phyloP scores from a whole-genome alignment of 2,113 vertebrate genomes.

The Sorex fumeus region DNA sequence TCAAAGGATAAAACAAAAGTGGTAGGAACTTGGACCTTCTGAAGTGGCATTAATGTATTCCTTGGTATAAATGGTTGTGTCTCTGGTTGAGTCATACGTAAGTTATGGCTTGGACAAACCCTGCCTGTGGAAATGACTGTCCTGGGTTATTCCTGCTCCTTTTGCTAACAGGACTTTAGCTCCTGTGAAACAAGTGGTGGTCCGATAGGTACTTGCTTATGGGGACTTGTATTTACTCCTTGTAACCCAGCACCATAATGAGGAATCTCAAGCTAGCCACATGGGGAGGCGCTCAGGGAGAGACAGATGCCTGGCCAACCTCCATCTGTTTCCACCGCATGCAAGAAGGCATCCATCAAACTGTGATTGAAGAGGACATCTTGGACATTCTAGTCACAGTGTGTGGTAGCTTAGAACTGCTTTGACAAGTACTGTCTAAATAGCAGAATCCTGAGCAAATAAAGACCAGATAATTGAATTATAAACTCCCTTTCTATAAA shows the following conservation, averaged over 20 bases:
- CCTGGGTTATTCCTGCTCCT: not conserved
- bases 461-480: not conserved
- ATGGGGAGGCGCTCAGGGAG: not conserved
- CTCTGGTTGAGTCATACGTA: not conserved
- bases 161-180: not conserved
- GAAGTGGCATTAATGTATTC: not conserved
- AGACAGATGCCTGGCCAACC: not conserved
- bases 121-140: not conserved
- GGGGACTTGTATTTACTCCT: not conserved
- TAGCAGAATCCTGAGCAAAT: not conserved
- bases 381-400: not conserved
- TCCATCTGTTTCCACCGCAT: too few species aligned
- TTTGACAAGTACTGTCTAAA: not conserved
- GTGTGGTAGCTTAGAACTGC: not conserved
- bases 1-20: constrained; percentile 3
- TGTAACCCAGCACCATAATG: not conserved
- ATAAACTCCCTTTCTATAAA: not conserved
- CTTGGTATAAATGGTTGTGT: not conserved
- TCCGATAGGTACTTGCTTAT: not conserved
- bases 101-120: not conserved
- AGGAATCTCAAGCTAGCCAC: not conserved
- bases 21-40: not conserved
- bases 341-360: not conserved
- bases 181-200: not conserved
- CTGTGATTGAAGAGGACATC: not conserved